Evolutionary conservation across 2,797 vertebrate species (phyloP), one percentile per base, ranked within the genome.

Genomic region (Girardinus metallicus): DNA sequence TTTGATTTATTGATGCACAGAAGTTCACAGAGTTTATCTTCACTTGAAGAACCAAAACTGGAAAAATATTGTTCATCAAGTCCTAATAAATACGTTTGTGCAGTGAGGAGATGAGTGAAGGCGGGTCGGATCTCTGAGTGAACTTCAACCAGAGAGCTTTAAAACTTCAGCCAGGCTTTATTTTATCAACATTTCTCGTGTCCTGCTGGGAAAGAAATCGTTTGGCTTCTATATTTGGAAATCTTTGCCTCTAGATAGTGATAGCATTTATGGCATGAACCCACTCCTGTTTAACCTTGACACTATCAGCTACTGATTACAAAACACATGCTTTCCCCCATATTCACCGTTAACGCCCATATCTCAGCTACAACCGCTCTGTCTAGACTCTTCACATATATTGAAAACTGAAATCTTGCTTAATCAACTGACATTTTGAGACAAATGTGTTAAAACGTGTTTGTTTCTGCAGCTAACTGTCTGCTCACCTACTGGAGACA

Each of bases 401-500:
- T 9, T 46, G 8, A 8, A 44, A 11, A 29, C 29, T 31, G 66
- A 68, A 41, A 68, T 6, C 10, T 41, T 68, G 21, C 23, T 68
- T 13, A 11, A 41, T 41, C 9, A 68, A 43, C 46, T 57, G 79
- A n/a, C 4, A 1, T 13, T 16, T 8, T 51, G 12, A n/a, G 21
- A 13, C 5, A 21, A 72, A 66, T 41, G 3, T 68, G 49, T n/a
- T 74, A 36, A 73, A 80, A 39, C 8, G 6, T 73, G 46, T 68
- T 23, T 76, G 75, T 89, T 74, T 82, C 49, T 88, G n/a, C 90
- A 97, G 96, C 96, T 74, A 92, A 95, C 73, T 98, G 97, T 92
- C 93, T 97, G 78, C 97, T 97, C 47, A 84, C 94, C 7, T 97
- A 94, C 84, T 97, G 96, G 96, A 97, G 96, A 85, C 96, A 97